Percentiles rank a stretch among this genome's conserved stretches.
Evolutionary conservation across 2,113 vertebrate genomes (phyloP).

Genomic region (Bubo blakistoni): DNA sequence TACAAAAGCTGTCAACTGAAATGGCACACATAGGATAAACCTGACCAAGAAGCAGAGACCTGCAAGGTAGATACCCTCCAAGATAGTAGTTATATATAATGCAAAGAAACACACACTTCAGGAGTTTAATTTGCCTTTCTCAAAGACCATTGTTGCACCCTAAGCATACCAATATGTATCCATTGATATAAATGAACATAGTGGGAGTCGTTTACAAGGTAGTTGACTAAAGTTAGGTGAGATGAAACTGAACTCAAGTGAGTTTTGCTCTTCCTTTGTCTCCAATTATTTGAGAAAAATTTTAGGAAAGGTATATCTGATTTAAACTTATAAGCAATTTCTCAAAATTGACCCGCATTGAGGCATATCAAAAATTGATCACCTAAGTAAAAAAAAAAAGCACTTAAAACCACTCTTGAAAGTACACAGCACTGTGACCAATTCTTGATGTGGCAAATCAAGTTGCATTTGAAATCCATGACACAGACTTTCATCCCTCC

Average conservation of each 20-base stretch:
- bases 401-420: not conserved
- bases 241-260: not conserved
- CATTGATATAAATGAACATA: not conserved
- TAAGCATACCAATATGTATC: not conserved
- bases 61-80: not conserved
- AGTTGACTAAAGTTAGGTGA: not conserved
- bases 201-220: not conserved
- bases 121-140: not conserved
- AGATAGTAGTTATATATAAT: rapidly evolving
- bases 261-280: not conserved
- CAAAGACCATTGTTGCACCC: not conserved
- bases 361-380: not conserved
- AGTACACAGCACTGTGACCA: not conserved
- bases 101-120: not conserved
- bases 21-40: not conserved
- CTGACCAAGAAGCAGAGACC: not conserved
- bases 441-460: not conserved
- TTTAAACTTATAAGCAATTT: not conserved
- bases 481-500: not conserved
- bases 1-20: not conserved
- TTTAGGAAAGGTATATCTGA: not conserved
- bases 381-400: not conserved
- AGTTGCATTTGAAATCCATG: not conserved
- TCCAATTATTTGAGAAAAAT: not conserved
- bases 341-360: not conserved